phyloP scores from a whole-genome alignment of 2,113 vertebrate genomes.

The Gorilla gorilla region DNA sequence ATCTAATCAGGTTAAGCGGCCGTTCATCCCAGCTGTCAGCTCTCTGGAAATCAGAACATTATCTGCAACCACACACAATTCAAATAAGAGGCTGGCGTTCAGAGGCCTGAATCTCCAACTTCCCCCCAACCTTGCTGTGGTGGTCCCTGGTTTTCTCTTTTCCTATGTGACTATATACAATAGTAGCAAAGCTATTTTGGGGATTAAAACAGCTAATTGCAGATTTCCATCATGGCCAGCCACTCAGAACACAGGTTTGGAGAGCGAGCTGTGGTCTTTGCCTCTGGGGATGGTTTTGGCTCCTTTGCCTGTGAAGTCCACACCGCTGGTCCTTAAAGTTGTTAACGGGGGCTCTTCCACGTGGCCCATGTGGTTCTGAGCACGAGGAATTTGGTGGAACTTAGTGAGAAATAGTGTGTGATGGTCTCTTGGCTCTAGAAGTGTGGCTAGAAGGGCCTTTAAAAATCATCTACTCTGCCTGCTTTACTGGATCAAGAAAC shows the following conservation, averaged over 20 bases:
- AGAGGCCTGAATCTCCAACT: not conserved
- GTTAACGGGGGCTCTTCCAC: slow-evolving; percentile 49
- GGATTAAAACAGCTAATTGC: slow-evolving; percentile 71
- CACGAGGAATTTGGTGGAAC: slow-evolving; percentile 57
- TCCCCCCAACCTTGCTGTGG: slow-evolving; percentile 30
- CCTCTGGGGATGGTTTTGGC: slow-evolving; percentile 39
- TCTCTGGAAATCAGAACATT: slow-evolving; percentile 67
- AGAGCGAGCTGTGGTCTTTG: slow-evolving; percentile 51
- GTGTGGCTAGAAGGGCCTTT: not conserved
- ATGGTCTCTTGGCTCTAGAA: slow-evolving; percentile 49
- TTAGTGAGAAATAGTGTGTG: slow-evolving; percentile 52
- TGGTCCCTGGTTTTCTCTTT: slow-evolving; percentile 42
- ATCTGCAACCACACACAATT: slow-evolving; percentile 49
- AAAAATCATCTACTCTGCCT: not conserved
- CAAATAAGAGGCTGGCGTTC: slow-evolving; percentile 37
- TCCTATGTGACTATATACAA: not conserved
- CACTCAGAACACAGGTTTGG: slow-evolving; percentile 37
- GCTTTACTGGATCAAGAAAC: not conserved
- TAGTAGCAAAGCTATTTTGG: slow-evolving; percentile 57
- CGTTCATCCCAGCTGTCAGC: slow-evolving; percentile 63
- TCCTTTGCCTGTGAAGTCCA: not conserved
- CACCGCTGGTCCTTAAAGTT: slow-evolving; percentile 34
- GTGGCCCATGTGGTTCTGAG: slow-evolving; percentile 29
- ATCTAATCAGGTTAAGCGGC: slow-evolving; percentile 67
- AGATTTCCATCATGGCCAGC: slow-evolving; percentile 61